Base-by-base conservation (phyloP, 2,113 vertebrate species). In the Scartelaos histophorus region DNA sequence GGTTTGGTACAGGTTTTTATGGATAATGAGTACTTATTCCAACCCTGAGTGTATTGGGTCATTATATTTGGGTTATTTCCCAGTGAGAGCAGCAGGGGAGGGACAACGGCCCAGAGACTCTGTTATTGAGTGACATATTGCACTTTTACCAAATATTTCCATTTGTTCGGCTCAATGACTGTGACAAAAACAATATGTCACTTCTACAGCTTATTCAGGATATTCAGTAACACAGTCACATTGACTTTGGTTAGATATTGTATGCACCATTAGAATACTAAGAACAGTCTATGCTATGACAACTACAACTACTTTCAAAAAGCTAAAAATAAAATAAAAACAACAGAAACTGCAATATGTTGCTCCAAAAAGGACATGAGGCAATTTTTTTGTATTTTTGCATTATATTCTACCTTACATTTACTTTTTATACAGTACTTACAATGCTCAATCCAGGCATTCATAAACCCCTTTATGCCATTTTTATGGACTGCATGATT, bases 61-160 rank as follows among this genome's bases (percentile, higher is more conserved):
- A 25, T 43, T 76, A 69, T 70, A 66, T 21, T 58, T 7, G 5
- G 17, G 35, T 71, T 61, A 12, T 66, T 43, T 43, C n/a, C 47
- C 79, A 75, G 66, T 74, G 58, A 70, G 22, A 56, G 15, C 25
- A 47, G 65, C 29, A 47, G 67, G 62, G 73, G 74, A 81, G 65
- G n/a, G 35, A 66, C 70, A 64, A 43, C 57, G 60, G 67, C 65
- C 47, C 13, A 47, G 66, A 45, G 49, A 65, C 17, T 77, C 17
- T 76, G 70, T 51, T 81, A 73, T 43, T 80, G 71, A 74, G 35
- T 75, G 73, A 81, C 71, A 73, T 74, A 67, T 66, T 66, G 66
- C 54, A 80, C 73, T 73, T 82, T 76, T 54, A 54, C 51, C n/a
- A 54, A 54, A 54, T 54, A 21, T n/a, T 19, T 54, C 51, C 51